phyloP scores from a whole-genome alignment of 2,888 invertebrate genomes.

The Xestia xanthographa region DNA sequence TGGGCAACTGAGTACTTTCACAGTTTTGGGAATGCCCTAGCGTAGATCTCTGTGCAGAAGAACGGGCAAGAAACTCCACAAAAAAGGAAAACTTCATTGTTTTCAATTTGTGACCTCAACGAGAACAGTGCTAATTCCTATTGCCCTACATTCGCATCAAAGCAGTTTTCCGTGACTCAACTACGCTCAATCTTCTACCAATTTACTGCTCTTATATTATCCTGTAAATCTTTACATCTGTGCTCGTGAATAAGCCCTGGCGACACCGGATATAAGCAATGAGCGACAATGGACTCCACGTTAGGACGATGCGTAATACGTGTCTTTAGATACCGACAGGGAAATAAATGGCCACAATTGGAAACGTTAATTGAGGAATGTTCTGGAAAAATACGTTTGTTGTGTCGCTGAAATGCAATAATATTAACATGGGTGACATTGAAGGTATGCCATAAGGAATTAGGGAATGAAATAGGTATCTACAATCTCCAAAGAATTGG shows the following conservation, averaged over 20 bases:
- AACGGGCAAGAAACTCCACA: too few relatives aligned
- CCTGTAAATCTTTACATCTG: constrained; percentile 59
- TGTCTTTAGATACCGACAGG: constrained; percentile 66
- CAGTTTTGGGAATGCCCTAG: too few relatives aligned
- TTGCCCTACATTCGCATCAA: constrained; percentile 42
- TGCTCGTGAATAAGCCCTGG: constrained; percentile 59
- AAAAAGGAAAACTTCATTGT: not conserved
- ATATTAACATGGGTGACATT: not conserved
- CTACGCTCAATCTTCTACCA: constrained; percentile 29
- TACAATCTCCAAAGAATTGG: not conserved
- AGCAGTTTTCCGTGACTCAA: constrained; percentile 39
- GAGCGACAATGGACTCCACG: constrained; percentile 76
- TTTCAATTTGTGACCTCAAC: not conserved
- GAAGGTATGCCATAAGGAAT: too few relatives aligned
- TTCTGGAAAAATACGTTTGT: constrained; percentile 36
- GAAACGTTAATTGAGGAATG: constrained; percentile 46
- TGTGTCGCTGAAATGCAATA: not conserved
- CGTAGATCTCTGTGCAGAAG: too few relatives aligned
- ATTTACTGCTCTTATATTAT: constrained; percentile 56
- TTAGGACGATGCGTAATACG: constrained; percentile 62
- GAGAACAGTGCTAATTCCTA: constrained; percentile 20
- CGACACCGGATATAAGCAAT: constrained; percentile 83
- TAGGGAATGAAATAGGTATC: not conserved
- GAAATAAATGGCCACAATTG: constrained; percentile 45
- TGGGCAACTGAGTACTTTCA: too few relatives aligned